A percentile compares a stretch with the other conserved stretches of the same genome.
Evolutionary conservation across 2,797 vertebrate genomes (phyloP).

Genomic region (Siniperca obscura): DNA sequence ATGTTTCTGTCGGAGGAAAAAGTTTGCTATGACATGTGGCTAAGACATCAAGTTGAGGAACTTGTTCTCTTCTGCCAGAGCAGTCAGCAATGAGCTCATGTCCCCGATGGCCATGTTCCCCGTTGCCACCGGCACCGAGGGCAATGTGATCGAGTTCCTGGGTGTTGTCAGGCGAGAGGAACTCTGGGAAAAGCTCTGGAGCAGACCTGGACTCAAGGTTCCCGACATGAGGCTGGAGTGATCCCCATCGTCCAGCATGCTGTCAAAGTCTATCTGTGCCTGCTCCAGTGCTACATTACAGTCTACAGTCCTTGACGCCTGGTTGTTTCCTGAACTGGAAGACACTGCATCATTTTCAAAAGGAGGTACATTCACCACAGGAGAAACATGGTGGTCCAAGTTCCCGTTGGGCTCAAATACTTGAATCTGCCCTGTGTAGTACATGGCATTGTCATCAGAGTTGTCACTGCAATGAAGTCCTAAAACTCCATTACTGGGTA

Average conservation of each 20-base stretch:
- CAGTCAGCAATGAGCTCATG: constrained; percentile 93
- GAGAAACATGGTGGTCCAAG: constrained; percentile 64
- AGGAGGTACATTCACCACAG: constrained; percentile 12
- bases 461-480: constrained; percentile 22
- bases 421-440: constrained; percentile 91
- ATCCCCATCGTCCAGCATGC: constrained; percentile 92
- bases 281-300: constrained; percentile 82
- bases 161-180: constrained; percentile 94
- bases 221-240: constrained; percentile 92
- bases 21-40: constrained; percentile 21
- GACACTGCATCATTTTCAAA: constrained; percentile 77
- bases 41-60: constrained; percentile 91
- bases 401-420: constrained; percentile 87
- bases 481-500: constrained; percentile 49
- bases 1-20: background rate
- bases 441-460: constrained; percentile 77
- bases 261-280: constrained; percentile 91
- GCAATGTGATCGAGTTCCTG: constrained; percentile 89
- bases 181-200: constrained; percentile 91
- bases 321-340: constrained; percentile 80
- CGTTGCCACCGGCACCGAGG: constrained; percentile 85
- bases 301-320: constrained; percentile 87
- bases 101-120: constrained; percentile 96
- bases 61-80: constrained; percentile 92
- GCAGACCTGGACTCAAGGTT: constrained; percentile 90